Conservation (phyloP, 2,888 invertebrate species). For the Tachystola acroxantha region DNA sequence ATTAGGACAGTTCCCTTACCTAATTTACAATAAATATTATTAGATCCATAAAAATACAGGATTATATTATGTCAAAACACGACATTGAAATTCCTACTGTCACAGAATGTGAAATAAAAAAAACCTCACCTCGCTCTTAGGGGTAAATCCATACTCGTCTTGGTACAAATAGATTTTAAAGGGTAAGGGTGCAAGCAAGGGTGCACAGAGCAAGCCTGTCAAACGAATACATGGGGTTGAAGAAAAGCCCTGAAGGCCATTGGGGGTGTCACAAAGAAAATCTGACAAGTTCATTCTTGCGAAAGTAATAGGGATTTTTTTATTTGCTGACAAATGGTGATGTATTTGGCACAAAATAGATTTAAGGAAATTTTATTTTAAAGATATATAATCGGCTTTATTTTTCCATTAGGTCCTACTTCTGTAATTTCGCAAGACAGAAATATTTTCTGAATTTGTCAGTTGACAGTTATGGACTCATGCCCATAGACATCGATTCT, state of each 20-base stretch:
- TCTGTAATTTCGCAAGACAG: conserved; percentile 1
- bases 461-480: too few species aligned
- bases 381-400: too few species aligned
- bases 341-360: background rate
- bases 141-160: conserved; percentile 67
- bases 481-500: too few species aligned
- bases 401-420: too few species aligned
- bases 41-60: too few species aligned
- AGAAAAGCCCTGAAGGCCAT: conserved; percentile 39
- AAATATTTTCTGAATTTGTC: too few species aligned
- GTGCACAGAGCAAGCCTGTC: conserved; percentile 45
- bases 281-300: conserved; percentile 36
- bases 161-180: conserved; percentile 68
- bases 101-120: conserved; percentile 50
- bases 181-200: conserved; percentile 36
- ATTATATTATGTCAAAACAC: too few species aligned
- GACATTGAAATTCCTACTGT: conserved; percentile 22
- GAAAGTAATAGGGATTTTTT: conserved; percentile 25
- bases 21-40: too few species aligned
- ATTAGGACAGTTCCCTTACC: too few species aligned
- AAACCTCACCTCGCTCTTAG: conserved; percentile 45
- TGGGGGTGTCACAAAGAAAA: conserved; percentile 42
- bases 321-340: conserved; percentile 1
- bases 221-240: conserved; percentile 39
- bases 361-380: too few species aligned